phyloP scores from a whole-genome alignment of 2,797 vertebrate genomes.

The Myripristis jacobus region DNA sequence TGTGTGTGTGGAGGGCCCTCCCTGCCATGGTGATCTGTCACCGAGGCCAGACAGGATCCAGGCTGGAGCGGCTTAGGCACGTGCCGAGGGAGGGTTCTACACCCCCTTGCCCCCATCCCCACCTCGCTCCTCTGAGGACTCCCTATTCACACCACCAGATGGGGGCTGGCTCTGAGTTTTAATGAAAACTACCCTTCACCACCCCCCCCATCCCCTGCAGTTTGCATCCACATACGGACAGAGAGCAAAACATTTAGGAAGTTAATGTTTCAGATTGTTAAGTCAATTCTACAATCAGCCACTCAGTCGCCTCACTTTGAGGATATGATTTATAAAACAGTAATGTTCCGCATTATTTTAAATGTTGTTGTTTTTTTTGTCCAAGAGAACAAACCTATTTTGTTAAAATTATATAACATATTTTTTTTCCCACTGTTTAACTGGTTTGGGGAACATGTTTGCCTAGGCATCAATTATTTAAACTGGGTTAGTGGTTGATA shows the following conservation, averaged over 20 bases:
- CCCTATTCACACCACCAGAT: slow-evolving; percentile 85
- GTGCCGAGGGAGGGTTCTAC: slow-evolving; percentile 76
- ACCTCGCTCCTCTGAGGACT: slow-evolving; percentile 51
- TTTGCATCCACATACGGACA: slow-evolving; percentile 41
- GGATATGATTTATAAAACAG: slow-evolving; percentile 1
- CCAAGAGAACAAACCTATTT: slow-evolving; percentile 1
- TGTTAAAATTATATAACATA: no score
- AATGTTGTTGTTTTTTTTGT: neutral
- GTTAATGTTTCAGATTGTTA: slow-evolving; percentile 7
- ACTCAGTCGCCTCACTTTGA: neutral
- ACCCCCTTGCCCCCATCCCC: neutral
- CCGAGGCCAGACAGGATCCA: slow-evolving; percentile 59
- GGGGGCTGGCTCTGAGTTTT: slow-evolving; percentile 81
- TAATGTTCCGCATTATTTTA: neutral
- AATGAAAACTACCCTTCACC: slow-evolving; percentile 81
- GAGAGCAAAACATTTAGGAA: slow-evolving; percentile 36
- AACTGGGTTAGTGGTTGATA: slow-evolving; percentile 9
- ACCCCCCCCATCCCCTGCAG: slow-evolving; percentile 48
- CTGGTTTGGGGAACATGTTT: neutral
- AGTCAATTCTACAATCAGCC: neutral
- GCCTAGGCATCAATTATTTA: neutral
- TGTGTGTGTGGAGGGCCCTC: slow-evolving; percentile 56
- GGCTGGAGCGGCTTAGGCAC: slow-evolving; percentile 78
- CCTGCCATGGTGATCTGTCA: slow-evolving; percentile 66
- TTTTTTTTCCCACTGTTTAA: neutral